These are phyloP conservation scores for Syngnathoides biaculeatus DNA, from an alignment of 2,113 vertebrate genomes.

Conservation along the genomic window DNA sequence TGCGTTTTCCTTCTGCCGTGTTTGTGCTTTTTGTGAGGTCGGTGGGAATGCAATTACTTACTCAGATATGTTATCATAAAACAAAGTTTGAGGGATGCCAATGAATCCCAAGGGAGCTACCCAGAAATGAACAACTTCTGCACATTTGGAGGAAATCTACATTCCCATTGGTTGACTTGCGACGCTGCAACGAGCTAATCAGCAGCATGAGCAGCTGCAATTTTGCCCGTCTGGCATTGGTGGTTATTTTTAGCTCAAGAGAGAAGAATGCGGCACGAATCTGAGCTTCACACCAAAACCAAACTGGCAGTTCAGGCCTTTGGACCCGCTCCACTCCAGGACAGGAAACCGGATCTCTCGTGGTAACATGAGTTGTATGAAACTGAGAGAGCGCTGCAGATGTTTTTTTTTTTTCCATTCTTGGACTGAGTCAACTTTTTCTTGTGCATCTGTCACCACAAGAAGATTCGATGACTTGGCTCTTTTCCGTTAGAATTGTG, in stretches of 20 bases:
- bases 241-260: slow-evolving; percentile 58
- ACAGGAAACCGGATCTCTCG: slow-evolving; percentile 1
- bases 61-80: not conserved
- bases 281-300: slow-evolving; percentile 4
- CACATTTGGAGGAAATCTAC: not conserved
- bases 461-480: not conserved
- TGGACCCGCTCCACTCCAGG: slow-evolving; percentile 3
- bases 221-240: slow-evolving; percentile 55
- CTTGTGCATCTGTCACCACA: slow-evolving; percentile 13
- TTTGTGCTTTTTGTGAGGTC: not conserved
- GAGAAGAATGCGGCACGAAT: slow-evolving; percentile 36
- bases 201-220: slow-evolving; percentile 30
- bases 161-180: not conserved
- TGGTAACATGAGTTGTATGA: slow-evolving; percentile 20
- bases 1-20: not conserved
- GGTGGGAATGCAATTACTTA: too few relatives aligned
- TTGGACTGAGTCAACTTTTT: slow-evolving; percentile 17
- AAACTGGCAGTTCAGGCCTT: slow-evolving; percentile 12
- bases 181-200: not conserved
- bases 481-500: slow-evolving; percentile 12
- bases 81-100: not conserved
- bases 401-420: not conserved
- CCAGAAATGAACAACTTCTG: not conserved
- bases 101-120: not conserved
- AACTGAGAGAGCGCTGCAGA: slow-evolving; percentile 6